phyloP scores from a whole-genome alignment of 2,113 vertebrate genomes.

The Equus przewalskii region DNA sequence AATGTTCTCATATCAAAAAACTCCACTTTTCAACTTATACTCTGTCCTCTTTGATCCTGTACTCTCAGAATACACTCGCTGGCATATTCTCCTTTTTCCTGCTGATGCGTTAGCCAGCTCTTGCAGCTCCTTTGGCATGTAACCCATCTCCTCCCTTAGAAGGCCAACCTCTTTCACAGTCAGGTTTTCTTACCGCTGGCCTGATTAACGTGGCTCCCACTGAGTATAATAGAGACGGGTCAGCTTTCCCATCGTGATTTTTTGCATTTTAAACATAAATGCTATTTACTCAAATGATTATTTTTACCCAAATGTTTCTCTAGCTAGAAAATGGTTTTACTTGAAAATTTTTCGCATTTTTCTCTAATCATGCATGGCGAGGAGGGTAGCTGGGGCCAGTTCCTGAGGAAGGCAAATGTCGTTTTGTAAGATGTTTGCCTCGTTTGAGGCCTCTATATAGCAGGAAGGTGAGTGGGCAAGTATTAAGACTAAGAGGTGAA shows the following conservation, averaged over 20 bases:
- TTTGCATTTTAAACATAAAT: slow-evolving; percentile 27
- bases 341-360: not conserved
- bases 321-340: not conserved
- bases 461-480: not conserved
- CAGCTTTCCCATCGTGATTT: not conserved
- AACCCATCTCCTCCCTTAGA: not conserved
- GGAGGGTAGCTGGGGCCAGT: not conserved
- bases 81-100: not conserved
- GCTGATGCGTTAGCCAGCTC: not conserved
- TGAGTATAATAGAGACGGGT: not conserved
- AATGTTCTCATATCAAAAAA: not conserved
- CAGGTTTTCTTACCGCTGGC: not conserved
- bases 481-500: not conserved
- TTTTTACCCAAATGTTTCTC: not conserved
- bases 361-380: not conserved
- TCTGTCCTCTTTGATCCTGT: not conserved
- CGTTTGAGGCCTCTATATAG: not conserved
- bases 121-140: not conserved
- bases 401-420: not conserved
- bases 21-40: not conserved
- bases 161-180: not conserved
- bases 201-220: not conserved
- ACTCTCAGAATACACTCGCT: not conserved
- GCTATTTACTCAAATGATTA: not conserved
- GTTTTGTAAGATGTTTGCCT: not conserved